phyloP scores from a whole-genome alignment of 2,797 vertebrate genomes.

The Lagodon rhomboides region DNA sequence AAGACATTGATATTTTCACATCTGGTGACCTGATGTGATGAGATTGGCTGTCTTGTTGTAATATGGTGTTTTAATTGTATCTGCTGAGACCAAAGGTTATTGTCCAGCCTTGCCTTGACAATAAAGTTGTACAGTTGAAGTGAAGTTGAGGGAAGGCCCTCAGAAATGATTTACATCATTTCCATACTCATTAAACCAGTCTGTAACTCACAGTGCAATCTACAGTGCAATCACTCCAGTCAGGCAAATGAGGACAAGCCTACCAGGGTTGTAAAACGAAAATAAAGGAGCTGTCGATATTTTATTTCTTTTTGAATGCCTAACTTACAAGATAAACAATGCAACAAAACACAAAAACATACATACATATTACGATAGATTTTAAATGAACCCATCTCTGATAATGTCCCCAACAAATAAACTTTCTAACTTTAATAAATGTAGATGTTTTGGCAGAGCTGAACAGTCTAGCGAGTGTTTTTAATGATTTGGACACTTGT shows the following conservation, averaged over 20 bases:
- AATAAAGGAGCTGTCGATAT: neutral
- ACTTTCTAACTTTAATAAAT: neutral
- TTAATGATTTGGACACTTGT: neutral
- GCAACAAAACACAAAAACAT: neutral
- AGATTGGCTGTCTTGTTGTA: no score
- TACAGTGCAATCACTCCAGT: neutral
- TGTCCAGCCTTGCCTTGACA: no score
- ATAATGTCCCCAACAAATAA: neutral
- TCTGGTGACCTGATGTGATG: no score
- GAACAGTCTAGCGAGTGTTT: neutral
- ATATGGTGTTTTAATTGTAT: neutral
- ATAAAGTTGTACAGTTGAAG: no score
- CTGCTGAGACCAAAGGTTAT: neutral
- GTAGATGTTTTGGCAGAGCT: no score
- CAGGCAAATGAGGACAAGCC: neutral
- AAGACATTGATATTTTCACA: neutral
- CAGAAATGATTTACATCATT: constrained; percentile 5
- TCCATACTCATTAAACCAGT: neutral
- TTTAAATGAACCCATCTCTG: neutral
- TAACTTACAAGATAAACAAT: neutral
- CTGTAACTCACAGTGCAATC: neutral
- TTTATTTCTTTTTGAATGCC: neutral
- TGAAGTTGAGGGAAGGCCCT: no score
- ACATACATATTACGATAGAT: neutral
- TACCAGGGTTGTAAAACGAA: neutral